Conservation (phyloP, 1,140 invertebrate genomes). For the Habropoda laboriosa region DNA sequence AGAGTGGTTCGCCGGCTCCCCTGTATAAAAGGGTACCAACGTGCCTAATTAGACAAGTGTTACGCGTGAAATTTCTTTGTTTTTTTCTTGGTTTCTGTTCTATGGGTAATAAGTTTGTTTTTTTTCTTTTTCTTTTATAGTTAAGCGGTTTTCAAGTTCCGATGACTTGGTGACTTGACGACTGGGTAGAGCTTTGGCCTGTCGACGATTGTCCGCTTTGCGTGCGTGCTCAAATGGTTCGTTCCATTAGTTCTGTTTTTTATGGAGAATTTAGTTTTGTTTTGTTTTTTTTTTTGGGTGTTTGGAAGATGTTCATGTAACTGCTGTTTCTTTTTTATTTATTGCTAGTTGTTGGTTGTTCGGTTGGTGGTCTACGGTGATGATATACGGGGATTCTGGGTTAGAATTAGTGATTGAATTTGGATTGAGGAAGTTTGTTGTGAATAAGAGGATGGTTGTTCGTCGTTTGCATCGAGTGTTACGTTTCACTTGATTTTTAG, state of each 20-base stretch:
- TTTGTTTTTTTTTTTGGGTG: background rate
- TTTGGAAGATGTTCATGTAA: background rate
- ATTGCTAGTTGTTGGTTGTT: too few relatives aligned
- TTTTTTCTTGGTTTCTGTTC: background rate
- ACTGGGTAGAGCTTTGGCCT: background rate
- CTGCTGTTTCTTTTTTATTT: background rate
- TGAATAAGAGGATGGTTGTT: background rate
- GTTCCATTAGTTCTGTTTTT: background rate
- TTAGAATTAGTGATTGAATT: background rate
- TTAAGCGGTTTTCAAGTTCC: background rate
- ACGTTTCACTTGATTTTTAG: too few relatives aligned
- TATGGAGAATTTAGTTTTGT: too few relatives aligned
- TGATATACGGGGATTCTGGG: too few relatives aligned
- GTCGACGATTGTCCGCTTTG: background rate
- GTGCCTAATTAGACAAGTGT: slow-evolving; percentile 44
- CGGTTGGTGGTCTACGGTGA: background rate
- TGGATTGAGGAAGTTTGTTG: background rate
- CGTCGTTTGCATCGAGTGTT: background rate
- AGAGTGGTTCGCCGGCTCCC: slow-evolving; percentile 8
- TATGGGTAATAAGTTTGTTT: background rate
- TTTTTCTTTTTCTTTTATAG: background rate
- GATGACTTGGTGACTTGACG: background rate
- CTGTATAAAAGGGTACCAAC: background rate
- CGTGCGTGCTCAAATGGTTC: background rate
- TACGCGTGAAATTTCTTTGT: background rate